Base-by-base conservation (phyloP, 2,113 vertebrate species). In the Maccullochella peelii region DNA sequence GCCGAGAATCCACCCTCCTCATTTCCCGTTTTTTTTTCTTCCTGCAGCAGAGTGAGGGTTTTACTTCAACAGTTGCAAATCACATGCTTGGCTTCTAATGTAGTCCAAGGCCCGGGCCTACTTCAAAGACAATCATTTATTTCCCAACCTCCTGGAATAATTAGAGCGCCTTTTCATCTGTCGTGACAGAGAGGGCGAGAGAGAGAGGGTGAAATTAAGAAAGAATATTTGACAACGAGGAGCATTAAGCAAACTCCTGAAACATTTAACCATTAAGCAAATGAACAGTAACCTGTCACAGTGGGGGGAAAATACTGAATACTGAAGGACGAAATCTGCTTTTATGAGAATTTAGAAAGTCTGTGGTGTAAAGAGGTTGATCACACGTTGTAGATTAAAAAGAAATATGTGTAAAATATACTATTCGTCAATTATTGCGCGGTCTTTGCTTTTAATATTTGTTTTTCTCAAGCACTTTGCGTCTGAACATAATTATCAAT, bases 91-190 rank as follows among this genome's bases (percentile, higher is more conserved):
- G 91, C 84, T 91, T 89, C 84, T 92, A 86, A 93, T 94, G 93
- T 85, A 89, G 86, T 89, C 89, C 89, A 57, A 89, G 89, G 90
- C 89, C 90, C 77, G 80, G 83, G 86, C 78, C 92, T 89, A 93
- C 94, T 92, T 94, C 89, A 94, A 92, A 94, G 86, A 86, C 90
- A 91, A 93, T 92, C 82, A 95, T 91, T 91, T 86, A 94, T 90
- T 92, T 90, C 85, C 77, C 83, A 85, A 92, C 89, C 88, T 86
- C 89, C 87, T 87, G 91, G 83, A 92, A 92, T 91, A 90, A 94
- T 92, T 92, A 89, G 70, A 81, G 92, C 83, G 70, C 84, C 87
- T 90, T 93, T 90, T 91, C 88, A 92, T 94, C 90, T 81, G 77
- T 54, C 55, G 23, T 82, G 85, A 89, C 61, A 85, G 47, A 82